A percentile compares a stretch with the other conserved stretches of the same genome.
Conservation (phyloP, 2,888 invertebrate species). For the Cryptocephalus primarius region DNA sequence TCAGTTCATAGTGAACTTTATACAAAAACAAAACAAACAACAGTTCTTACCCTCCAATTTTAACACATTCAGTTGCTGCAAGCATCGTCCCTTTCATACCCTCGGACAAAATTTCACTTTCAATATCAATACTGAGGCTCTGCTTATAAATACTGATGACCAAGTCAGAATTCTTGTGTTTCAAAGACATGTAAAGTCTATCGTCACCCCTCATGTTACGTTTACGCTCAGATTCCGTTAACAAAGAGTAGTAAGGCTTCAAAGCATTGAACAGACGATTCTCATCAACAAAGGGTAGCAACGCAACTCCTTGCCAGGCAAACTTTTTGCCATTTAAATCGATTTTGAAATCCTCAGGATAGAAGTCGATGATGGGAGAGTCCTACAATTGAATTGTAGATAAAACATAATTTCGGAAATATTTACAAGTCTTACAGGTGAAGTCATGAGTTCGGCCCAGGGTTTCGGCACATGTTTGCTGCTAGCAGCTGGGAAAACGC, state of each 20-base stretch:
- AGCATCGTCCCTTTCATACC: slow-evolving; percentile 78
- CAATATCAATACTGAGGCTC: slow-evolving; percentile 37
- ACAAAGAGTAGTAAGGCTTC: slow-evolving; percentile 62
- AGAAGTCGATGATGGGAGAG: slow-evolving; percentile 96
- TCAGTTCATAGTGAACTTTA: background rate
- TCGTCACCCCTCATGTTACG: slow-evolving; percentile 85
- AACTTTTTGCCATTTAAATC: slow-evolving; percentile 99
- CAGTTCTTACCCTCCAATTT: slow-evolving; percentile 50
- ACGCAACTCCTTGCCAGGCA: slow-evolving; percentile 98
- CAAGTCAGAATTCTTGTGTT: slow-evolving; percentile 59
- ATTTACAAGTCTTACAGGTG: slow-evolving; percentile 52
- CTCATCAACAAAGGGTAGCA: slow-evolving; percentile 97
- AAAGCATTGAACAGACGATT: slow-evolving; percentile 74
- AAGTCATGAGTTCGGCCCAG: slow-evolving; percentile 89
- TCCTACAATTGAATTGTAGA: slow-evolving; percentile 40
- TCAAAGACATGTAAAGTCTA: slow-evolving; percentile 71
- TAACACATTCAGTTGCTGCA: slow-evolving; percentile 58
- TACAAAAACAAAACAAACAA: background rate
- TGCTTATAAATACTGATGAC: slow-evolving; percentile 60
- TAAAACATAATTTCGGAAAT: background rate
- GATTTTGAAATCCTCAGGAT: slow-evolving; percentile 94
- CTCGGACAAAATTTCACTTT: slow-evolving; percentile 56
- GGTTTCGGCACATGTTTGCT: slow-evolving; percentile 84
- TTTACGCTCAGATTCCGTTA: slow-evolving; percentile 77
- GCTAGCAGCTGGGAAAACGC: slow-evolving; percentile 97